Base-by-base conservation (phyloP, 2,113 vertebrate species). In the Hemichromis elongatus region DNA sequence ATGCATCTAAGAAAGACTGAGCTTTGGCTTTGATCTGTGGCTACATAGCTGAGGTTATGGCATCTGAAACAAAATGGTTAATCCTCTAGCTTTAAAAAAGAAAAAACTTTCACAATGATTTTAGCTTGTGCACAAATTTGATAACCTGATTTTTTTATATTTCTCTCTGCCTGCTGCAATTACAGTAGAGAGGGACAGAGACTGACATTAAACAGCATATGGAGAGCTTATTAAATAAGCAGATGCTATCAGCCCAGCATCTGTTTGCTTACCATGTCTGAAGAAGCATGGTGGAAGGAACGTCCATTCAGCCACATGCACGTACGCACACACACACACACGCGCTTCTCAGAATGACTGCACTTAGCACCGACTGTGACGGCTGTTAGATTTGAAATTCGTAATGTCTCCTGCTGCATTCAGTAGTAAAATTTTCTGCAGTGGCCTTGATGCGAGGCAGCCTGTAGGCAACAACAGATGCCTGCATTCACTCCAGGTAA, bases 241-340 rank as follows among this genome's bases (percentile, higher is more conserved):
- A 91, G 92, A 91, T 86, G 82, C 9, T 86, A 83, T 90, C 81
- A 52, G 63, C 68, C 47, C 47, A 37, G 81, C 52, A 52, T 83
- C 50, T 55, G 59, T 50, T 53, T 19, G 52, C 42, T 50, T 33
- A 40, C 18, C 50, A 28, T 28, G 56, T 55, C 57, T 54, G 45
- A 66, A 81, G 79, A 35, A 53, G 7, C 4, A 5, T 59, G 21
- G 47, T 1, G 9, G 7, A 73, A 78, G 47, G 40, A 7, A 54
- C 24, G 66, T 77, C 68, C n/a, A 30, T 33, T 26, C 59, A 79
- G 70, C 24, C 19, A 50, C 16, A 18, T 8, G 9, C 18, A 21
- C n/a, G 5, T 6, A 33, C 30, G 6, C 52, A 21, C 52, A 12
- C 10, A 13, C 13, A 16, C 2, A 59, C 56, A 19, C 18, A 11